Percentiles rank a stretch among this genome's conserved stretches.
phyloP scores from a whole-genome alignment of 2,888 invertebrate genomes.

The Sinohyriopsis cumingii region DNA sequence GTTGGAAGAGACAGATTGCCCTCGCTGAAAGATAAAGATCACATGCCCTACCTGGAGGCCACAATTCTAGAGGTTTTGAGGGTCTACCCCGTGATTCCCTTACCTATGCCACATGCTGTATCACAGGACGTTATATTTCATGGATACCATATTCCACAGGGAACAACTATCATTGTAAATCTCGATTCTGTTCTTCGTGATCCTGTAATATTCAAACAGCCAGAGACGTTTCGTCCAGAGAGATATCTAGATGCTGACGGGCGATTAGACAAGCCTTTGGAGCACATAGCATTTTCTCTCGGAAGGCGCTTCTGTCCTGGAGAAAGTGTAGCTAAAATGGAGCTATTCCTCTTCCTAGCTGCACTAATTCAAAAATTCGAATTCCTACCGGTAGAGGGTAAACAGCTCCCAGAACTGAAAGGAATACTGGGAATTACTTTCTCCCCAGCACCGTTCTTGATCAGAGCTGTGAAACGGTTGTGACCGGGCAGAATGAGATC shows the following conservation, averaged over 20 bases:
- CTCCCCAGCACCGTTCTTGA: too few relatives aligned
- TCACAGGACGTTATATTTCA: slow-evolving; percentile 36
- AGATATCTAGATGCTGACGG: slow-evolving; percentile 60
- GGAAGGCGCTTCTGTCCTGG: slow-evolving; percentile 48
- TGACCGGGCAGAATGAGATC: too few relatives aligned
- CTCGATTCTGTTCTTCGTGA: slow-evolving; percentile 31
- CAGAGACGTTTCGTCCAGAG: slow-evolving; percentile 59
- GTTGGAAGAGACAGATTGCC: slow-evolving; percentile 17
- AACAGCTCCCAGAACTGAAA: too few relatives aligned
- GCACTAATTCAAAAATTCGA: slow-evolving; percentile 25
- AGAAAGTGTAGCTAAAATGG: slow-evolving; percentile 35
- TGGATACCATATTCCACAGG: slow-evolving; percentile 53
- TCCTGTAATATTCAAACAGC: slow-evolving; percentile 48
- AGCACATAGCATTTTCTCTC: slow-evolving; percentile 42
- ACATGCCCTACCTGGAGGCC: slow-evolving; percentile 28
- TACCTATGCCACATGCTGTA: slow-evolving; percentile 57
- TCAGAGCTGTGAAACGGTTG: not conserved
- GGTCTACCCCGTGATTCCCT: slow-evolving; percentile 65
- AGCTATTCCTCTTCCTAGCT: slow-evolving; percentile 33
- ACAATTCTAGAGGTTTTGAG: slow-evolving; percentile 62
- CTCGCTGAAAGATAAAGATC: slow-evolving; percentile 13
- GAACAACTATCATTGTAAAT: slow-evolving; percentile 45
- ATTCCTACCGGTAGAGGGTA: slow-evolving; percentile 1
- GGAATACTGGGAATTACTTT: too few relatives aligned
- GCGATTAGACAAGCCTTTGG: slow-evolving; percentile 19